These are phyloP conservation scores for Trematocara variabile DNA, from an alignment of 2,113 vertebrate genomes.

Conservation along the genomic window DNA sequence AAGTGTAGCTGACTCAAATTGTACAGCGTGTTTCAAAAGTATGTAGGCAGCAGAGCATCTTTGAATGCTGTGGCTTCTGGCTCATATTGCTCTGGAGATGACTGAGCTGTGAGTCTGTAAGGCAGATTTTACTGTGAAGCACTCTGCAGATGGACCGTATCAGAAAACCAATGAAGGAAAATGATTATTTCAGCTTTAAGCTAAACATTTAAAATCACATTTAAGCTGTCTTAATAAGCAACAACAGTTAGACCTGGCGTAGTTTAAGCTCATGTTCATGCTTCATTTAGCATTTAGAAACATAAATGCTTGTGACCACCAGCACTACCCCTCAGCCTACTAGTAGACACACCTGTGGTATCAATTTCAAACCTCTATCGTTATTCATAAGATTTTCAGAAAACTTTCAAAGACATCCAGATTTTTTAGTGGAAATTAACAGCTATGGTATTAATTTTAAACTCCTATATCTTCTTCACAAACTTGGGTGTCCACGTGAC, in stretches of 20 bases:
- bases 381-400: not conserved
- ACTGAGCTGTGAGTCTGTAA: not conserved
- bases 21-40: not conserved
- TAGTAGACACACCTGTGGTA: not conserved
- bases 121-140: not conserved
- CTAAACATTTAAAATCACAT: not conserved
- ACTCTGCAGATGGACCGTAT: not conserved
- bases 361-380: not conserved
- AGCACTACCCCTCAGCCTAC: not conserved
- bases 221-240: not conserved
- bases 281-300: not conserved
- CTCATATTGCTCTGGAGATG: not conserved
- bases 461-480: not conserved
- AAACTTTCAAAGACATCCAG: not conserved
- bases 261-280: not conserved
- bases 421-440: not conserved
- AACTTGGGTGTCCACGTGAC: not conserved
- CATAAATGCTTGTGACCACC: not conserved
- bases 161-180: not conserved
- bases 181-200: not conserved
- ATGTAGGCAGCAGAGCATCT: constrained; percentile 15
- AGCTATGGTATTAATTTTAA: not conserved
- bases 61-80: not conserved
- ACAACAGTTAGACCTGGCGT: not conserved
- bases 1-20: constrained; percentile 1